Conservation (phyloP, 2,797 vertebrate genomes). For the Sebastes cheni region DNA sequence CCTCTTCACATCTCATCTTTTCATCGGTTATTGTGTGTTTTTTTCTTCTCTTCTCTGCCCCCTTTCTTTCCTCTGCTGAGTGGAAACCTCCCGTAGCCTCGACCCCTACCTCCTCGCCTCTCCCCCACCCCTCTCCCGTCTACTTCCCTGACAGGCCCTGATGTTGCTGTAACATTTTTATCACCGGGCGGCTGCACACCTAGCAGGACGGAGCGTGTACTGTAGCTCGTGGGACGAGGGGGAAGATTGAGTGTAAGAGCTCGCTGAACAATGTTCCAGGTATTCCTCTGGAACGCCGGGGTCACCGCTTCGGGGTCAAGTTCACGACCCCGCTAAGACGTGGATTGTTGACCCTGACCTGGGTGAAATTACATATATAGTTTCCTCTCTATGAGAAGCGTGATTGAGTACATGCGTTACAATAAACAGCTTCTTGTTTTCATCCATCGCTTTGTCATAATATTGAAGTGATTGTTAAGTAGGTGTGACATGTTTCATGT, state of each 20-base stretch:
- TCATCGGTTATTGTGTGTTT: constrained; percentile 77
- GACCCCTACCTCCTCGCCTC: not conserved
- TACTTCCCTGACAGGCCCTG: constrained; percentile 55
- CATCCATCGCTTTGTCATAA: constrained; percentile 25
- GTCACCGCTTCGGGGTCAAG: constrained; percentile 38
- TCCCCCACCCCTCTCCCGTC: not conserved
- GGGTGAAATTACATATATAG: constrained; percentile 16
- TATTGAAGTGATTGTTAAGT: constrained; percentile 15
- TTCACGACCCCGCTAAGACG: constrained; percentile 44
- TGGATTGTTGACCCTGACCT: constrained; percentile 54
- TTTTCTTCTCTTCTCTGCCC: constrained; percentile 16
- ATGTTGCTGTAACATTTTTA: constrained; percentile 61
- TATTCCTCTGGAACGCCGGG: constrained; percentile 23
- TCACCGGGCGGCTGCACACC: constrained; percentile 51
- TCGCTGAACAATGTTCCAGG: constrained; percentile 30
- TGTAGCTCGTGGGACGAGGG: constrained; percentile 18
- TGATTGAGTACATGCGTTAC: not conserved
- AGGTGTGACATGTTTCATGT: constrained; percentile 23
- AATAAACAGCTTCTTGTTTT: constrained; percentile 39
- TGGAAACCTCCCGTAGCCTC: constrained; percentile 53
- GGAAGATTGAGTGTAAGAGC: constrained; percentile 30
- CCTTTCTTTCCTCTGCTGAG: constrained; percentile 53
- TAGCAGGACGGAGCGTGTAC: constrained; percentile 34
- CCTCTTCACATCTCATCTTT: constrained; percentile 83
- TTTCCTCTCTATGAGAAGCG: not conserved